Evolutionary conservation across 2,888 invertebrate genomes (phyloP).

Genomic region (Epistrophe eligans): DNA sequence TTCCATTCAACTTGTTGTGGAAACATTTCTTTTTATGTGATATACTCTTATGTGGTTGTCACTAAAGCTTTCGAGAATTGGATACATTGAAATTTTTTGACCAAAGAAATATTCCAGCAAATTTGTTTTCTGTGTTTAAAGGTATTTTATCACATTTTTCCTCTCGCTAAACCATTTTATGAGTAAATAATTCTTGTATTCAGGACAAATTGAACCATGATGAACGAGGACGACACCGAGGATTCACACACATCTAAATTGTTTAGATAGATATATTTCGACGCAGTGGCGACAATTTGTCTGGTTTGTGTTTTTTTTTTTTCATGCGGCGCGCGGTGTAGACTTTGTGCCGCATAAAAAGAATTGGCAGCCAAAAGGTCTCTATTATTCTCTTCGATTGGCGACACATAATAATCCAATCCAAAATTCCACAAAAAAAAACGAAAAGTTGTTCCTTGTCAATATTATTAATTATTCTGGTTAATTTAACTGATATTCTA

Average conservation of each 20-base stretch:
- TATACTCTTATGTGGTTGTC: conserved; percentile 6
- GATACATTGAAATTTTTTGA: not conserved
- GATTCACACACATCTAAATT: conserved; percentile 33
- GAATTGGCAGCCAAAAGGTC: conserved; percentile 9
- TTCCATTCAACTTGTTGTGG: conserved; percentile 50
- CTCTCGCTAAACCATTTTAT: conserved; percentile 22
- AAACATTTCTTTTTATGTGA: conserved; percentile 28
- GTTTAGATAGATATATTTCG: conserved; percentile 58
- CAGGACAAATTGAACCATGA: conserved; percentile 46
- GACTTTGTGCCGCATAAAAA: conserved; percentile 49
- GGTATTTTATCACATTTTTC: conserved; percentile 50
- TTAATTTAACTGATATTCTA: not conserved
- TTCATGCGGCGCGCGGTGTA: not conserved
- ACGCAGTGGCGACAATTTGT: conserved; percentile 65
- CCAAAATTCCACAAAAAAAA: too few relatives aligned
- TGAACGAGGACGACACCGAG: not conserved
- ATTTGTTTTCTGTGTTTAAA: conserved; percentile 42
- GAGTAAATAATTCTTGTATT: conserved; percentile 47
- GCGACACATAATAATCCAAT: conserved; percentile 46
- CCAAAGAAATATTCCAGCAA: conserved; percentile 32
- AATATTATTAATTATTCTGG: conserved; percentile 33
- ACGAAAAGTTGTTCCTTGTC: conserved; percentile 16
- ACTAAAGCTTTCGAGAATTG: conserved; percentile 21
- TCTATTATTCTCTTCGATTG: conserved; percentile 26
- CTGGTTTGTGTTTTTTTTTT: conserved; percentile 37